Base-by-base conservation (phyloP, 2,888 invertebrate species). In the Chymomyza procnemis region DNA sequence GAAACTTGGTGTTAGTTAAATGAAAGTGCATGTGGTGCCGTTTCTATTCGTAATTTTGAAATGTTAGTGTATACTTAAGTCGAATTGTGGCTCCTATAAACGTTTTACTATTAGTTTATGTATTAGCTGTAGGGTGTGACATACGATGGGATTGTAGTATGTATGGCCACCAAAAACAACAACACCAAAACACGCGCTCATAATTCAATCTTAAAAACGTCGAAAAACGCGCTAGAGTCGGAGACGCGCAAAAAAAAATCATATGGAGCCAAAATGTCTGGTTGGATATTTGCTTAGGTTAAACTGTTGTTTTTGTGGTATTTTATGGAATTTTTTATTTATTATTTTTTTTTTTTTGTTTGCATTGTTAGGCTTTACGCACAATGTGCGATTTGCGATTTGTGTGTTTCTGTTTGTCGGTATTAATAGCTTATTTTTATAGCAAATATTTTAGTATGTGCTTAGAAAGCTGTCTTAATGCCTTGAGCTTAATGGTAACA, bases 201-300 rank as follows among this genome's bases (percentile, higher is more conserved):
- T 41, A 41, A 41, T 41, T 41, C 34, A 41, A 41, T 12, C 34
- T 41, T 41, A 41, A 41, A 41, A 41, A 16, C 16, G 22, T 34
- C 34, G 30, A 64, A 48, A 68, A 69, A 61, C 59, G 52, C 69
- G 52, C 69, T 47, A 63, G 55, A 16, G 26, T 18, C 76, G 64
- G 62, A 77, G 71, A 79, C 74, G 75, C 65, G 81, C 81, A 16
- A n/a, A 76, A n/a, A 79, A 83, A 79, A 26, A 26, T 26, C 61
- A 72, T 81, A 78, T 81, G 83, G 83, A 84, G 83, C 83, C 83
- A 75, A 84, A 84, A 75, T 84, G 83, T 84, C 83, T 84, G 83
- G 87, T 84, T 80, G 71, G 81, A 72, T 84, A 77, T 86, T 86
- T 86, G 71, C 67, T 84, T 69, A 76, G 84, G 66, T 74, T 76